These are phyloP conservation scores for Cladopsammia gracilis DNA, from an alignment of 64 coral and sea anemone genomes.

Conservation along the genomic window DNA sequence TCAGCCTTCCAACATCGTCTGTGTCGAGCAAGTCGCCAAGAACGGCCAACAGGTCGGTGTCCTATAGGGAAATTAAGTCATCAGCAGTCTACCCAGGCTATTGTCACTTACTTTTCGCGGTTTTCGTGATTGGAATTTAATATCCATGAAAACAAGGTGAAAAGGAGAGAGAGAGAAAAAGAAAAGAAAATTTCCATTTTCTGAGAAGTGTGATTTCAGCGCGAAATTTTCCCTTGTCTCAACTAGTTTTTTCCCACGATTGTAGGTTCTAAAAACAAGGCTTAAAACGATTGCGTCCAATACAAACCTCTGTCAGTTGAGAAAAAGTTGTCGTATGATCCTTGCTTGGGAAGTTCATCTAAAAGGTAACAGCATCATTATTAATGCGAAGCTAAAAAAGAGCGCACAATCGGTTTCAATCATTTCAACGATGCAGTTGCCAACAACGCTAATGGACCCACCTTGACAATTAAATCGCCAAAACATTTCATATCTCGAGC, in stretches of 20 bases:
- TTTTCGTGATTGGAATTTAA: too few species aligned
- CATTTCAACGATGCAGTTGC: neutral
- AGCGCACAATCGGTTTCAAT: neutral
- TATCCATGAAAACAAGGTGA: too few species aligned
- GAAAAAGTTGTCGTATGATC: neutral
- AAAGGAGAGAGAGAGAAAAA: too few species aligned
- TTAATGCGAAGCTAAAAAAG: neutral
- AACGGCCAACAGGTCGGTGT: conserved; percentile 1
- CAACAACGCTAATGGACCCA: neutral
- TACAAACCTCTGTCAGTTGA: conserved; percentile 23
- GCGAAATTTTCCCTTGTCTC: too few species aligned
- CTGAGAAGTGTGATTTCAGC: too few species aligned
- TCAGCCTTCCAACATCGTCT: neutral
- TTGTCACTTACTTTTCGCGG: too few species aligned
- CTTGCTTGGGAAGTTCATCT: conserved; percentile 28
- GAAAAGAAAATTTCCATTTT: too few species aligned
- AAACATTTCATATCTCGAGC: conserved; percentile 14
- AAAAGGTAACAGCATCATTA: neutral
- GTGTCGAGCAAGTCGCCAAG: conserved; percentile 22
- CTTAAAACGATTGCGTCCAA: too few species aligned
- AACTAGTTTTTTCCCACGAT: too few species aligned
- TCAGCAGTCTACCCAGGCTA: too few species aligned
- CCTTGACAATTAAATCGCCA: conserved; percentile 23
- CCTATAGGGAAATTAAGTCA: neutral
- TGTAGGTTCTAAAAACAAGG: too few species aligned